Evolutionary conservation across 2,113 vertebrate genomes (phyloP).

Genomic region (Anhinga anhinga): DNA sequence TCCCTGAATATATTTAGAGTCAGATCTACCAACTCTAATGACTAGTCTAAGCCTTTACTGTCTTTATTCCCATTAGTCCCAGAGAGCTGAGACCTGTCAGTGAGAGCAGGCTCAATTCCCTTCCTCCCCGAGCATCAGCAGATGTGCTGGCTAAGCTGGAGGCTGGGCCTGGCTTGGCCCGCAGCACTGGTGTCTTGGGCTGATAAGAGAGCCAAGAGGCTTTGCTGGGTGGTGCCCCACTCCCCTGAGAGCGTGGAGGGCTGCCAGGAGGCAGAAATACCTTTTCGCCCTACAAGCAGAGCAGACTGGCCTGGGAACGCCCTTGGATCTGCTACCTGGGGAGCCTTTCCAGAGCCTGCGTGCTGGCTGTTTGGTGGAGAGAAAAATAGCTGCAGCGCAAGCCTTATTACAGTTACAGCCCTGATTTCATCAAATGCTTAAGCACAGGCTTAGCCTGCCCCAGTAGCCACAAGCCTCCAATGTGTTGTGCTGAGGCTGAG

Average conservation of each 20-base stretch:
- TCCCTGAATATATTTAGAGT: constrained; percentile 17
- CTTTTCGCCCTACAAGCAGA: not conserved
- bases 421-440: not conserved
- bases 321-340: not conserved
- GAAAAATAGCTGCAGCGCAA: not conserved
- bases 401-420: not conserved
- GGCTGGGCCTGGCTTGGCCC: not conserved
- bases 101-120: not conserved
- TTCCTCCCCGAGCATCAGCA: not conserved
- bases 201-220: not conserved
- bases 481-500: not conserved
- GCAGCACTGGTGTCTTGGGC: not conserved
- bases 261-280: not conserved
- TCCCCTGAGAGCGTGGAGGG: not conserved
- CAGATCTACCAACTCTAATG: not conserved
- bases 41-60: constrained; percentile 3
- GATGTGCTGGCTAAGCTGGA: not conserved
- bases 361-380: not conserved
- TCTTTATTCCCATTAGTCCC: constrained; percentile 7
- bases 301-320: not conserved
- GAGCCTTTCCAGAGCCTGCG: not conserved
- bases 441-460: not conserved
- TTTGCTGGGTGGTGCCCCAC: not conserved
- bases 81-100: not conserved
- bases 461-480: not conserved